These are phyloP conservation scores for Neodontobutis hainanensis DNA, from an alignment of 2,113 vertebrate genomes.

Conservation along the genomic window DNA sequence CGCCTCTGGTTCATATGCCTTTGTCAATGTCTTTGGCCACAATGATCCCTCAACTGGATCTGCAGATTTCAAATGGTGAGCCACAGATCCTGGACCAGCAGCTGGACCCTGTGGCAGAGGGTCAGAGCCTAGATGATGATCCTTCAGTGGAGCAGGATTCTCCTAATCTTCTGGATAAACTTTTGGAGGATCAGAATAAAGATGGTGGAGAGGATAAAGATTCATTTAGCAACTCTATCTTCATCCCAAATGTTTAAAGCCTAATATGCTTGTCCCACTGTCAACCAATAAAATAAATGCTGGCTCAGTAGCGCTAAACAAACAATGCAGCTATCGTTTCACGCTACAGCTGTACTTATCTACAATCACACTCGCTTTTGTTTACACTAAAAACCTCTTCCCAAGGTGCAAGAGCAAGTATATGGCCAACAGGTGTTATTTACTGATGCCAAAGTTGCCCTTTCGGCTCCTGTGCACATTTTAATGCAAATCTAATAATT, in stretches of 20 bases:
- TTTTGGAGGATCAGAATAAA: conserved; percentile 82
- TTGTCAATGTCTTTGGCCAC: conserved; percentile 74
- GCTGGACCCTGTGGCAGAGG: conserved; percentile 70
- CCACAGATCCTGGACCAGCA: conserved; percentile 76
- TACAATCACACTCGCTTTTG: too few relatives aligned
- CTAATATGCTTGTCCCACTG: too few relatives aligned
- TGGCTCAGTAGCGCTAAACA: too few relatives aligned
- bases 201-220: conserved; percentile 83
- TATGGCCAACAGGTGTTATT: too few relatives aligned
- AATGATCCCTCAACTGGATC: conserved; percentile 80
- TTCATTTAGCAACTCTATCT: conserved; percentile 79
- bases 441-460: too few relatives aligned
- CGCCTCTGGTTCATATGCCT: conserved; percentile 85
- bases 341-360: too few relatives aligned
- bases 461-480: too few relatives aligned
- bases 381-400: too few relatives aligned
- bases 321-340: too few relatives aligned
- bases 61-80: conserved; percentile 76
- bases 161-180: conserved; percentile 87
- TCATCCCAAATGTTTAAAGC: conserved; percentile 80
- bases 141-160: conserved; percentile 50
- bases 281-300: too few relatives aligned
- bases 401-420: too few relatives aligned
- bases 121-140: conserved; percentile 66
- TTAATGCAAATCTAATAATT: too few relatives aligned